These are phyloP conservation scores for Frieseomelitta varia DNA, from an alignment of 1,140 invertebrate genomes.

Conservation along the genomic window DNA sequence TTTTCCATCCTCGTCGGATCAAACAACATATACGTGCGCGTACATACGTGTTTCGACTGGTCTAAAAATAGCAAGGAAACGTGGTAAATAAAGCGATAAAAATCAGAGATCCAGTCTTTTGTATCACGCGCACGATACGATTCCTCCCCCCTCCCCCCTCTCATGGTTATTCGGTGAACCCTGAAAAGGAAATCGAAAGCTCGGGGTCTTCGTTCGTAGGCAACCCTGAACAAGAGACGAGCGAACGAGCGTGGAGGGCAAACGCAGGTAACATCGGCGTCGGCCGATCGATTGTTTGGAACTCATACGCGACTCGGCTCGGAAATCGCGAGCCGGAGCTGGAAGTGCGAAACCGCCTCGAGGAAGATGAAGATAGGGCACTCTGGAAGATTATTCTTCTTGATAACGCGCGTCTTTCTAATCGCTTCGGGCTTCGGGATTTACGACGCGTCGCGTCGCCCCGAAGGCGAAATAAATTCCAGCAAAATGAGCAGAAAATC, in stretches of 20 bases:
- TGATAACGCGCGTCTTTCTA: conserved; percentile 30
- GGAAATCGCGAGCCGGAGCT: no score
- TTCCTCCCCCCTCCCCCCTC: not conserved
- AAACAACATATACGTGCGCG: no score
- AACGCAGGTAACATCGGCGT: not conserved
- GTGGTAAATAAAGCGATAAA: not conserved
- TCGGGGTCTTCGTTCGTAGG: conserved; percentile 33
- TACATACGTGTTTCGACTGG: not conserved
- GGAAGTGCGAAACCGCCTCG: no score
- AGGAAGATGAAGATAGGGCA: conserved; percentile 3
- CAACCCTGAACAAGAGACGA: conserved; percentile 35
- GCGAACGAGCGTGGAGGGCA: not conserved
- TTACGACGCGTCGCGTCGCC: not conserved
- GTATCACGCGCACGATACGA: not conserved
- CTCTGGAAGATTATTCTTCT: conserved; percentile 32
- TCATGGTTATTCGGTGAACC: not conserved
- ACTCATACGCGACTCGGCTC: conserved; percentile 17
- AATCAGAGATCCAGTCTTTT: not conserved
- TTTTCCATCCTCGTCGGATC: no score
- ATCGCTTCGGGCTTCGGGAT: conserved; percentile 8
- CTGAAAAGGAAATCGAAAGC: conserved; percentile 30
- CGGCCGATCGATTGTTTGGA: conserved; percentile 15
- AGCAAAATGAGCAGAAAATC: not conserved
- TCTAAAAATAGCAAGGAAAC: not conserved
- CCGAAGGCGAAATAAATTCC: not conserved